A percentile compares a stretch with the other conserved stretches of the same genome.
Evolutionary conservation across 92 coral and sea anemone genomes (phyloP).

Genomic region (Micromussa lordhowensis): DNA sequence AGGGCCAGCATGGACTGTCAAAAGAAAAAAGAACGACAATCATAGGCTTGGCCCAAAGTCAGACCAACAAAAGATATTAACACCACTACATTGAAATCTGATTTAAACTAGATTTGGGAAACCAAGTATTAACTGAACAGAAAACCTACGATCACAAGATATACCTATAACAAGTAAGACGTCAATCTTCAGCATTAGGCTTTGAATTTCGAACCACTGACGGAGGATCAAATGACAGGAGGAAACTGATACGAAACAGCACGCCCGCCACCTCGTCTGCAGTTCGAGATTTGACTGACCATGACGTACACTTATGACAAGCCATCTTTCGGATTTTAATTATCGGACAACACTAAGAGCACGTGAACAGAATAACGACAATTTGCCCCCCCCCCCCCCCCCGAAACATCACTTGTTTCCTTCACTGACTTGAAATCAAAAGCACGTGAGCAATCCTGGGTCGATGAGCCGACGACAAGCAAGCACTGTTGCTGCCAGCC

Average conservation of each 20-base stretch:
- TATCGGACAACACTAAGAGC: neutral
- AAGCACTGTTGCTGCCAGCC: no score
- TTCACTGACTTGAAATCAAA: neutral
- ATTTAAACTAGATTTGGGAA: no score
- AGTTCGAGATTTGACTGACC: neutral
- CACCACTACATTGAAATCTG: neutral
- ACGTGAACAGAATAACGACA: neutral
- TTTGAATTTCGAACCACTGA: neutral
- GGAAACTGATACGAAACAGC: neutral
- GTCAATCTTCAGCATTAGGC: neutral
- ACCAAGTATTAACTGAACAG: no score
- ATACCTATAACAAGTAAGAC: no score
- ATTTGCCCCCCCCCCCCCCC: neutral
- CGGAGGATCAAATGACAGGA: neutral
- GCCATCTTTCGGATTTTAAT: neutral
- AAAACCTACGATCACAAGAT: no score
- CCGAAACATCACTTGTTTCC: neutral
- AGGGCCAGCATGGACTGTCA: slow-evolving; percentile 89
- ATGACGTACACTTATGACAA: neutral
- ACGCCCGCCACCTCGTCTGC: neutral
- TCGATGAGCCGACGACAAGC: no score
- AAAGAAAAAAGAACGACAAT: slow-evolving; percentile 9
- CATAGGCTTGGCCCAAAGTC: neutral
- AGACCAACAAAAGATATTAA: neutral
- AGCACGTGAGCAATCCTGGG: no score